Evolutionary conservation across 92 coral and sea anemone genomes (phyloP), one percentile per base, ranked within the genome.

Genomic region (Anthopleura xanthogrammica): DNA sequence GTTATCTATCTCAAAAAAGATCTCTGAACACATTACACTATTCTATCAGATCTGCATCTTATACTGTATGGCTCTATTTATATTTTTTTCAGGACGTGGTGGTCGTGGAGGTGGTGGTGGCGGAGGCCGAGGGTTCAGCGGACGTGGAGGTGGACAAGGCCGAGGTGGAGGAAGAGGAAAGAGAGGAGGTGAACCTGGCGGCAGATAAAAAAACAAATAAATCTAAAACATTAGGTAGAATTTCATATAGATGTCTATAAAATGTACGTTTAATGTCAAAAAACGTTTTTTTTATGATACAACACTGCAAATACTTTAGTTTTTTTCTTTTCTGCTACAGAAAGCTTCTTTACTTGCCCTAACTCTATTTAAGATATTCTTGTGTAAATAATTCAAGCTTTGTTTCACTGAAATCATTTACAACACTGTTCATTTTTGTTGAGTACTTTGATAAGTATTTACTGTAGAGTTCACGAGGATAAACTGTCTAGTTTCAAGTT

Each of bases 141-240:
- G 93, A 22, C 85, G 91, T 16, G 83, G 88, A 41, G 83, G 95
- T 72, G 91, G 95, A 23, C 90, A 93, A 43, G 88, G 92, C 5
- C 89, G 92, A 16, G 90, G 89, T 40, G 91, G 91, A 72, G 91
- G 89, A 5, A 87, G 94, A 54, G 87, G 94, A 73, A 80, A 80
- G 76, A 80, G 65, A 80, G 89, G 94, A n/a, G 79, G 79, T 12
- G 86, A 83, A 24, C 17, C 43, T 5, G 80, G 81, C 10, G 86
- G 86, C 16, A 83, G 86, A 83, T 83, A 76, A 56, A 4, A 41
- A 5, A 52, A 6, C 4, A 29, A 29, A 77, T 46, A 16, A 41
- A 42, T 52, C 8, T 22, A 54, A 29, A 54, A 55, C 50, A 23
- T 1, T 60, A 79, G 42, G 73, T 57, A 57, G 24, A 55, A 19